Evolutionary conservation across 1,140 invertebrate genomes (phyloP), one percentile per base, ranked within the genome.

Genomic region (Eriocheir sinensis): DNA sequence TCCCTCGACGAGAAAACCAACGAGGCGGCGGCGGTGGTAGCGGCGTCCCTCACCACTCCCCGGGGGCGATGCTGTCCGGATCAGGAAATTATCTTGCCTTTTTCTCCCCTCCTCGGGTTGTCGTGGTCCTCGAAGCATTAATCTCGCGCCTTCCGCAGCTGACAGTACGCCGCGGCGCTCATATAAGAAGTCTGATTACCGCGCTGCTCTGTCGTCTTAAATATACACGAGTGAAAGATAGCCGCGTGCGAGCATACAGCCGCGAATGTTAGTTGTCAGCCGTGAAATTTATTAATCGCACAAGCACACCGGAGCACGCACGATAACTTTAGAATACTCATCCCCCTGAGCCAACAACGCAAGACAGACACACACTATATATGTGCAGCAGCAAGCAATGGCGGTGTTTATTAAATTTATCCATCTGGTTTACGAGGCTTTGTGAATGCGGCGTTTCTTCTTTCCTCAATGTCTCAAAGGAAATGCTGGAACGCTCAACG

Each of bases 101-200:
- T 72, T 72, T 72, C 60, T 72, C 60, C 60, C 60, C 60, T 72
- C 60, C 60, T 72, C 27, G 60, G 60, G 60, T 72, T 72, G 60
- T 72, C 60, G 60, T 72, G 60, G 60, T 72, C 60, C 60, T 72
- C 60, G 60, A 72, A 72, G 60, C 60, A 72, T 72, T 72, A 72
- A 72, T 72, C 60, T 72, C 60, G 60, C 21, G 60, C 60, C 60
- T 72, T 72, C 60, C 60, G 60, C 60, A 17, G 60, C 60, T 72
- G 60, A 72, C 60, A 72, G 60, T 72, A 21, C 21, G 60, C 60
- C 60, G 60, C 60, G n/a, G 60, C 60, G 60, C 60, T 72, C 60
- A 72, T 72, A 72, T 72, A 72, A 72, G 60, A 72, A 72, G 60
- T 72, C 60, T 72, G 60, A 72, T 72, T 72, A 72, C 60, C 60